phyloP scores from a whole-genome alignment of 2,797 vertebrate species.

The Lepus oiostolus region DNA sequence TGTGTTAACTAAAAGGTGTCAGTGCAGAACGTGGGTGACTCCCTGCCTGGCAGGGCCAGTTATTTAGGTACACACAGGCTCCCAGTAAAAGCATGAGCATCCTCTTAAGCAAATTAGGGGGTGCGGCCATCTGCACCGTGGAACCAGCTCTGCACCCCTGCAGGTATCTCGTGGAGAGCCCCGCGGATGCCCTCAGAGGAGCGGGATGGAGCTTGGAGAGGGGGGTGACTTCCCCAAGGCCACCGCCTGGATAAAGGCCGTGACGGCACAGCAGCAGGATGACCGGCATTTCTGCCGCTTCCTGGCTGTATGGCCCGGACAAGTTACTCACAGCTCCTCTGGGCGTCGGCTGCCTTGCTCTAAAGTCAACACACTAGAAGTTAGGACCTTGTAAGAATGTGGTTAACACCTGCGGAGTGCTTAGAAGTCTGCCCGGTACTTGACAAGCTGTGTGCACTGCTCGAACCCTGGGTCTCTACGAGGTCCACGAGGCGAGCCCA shows the following conservation, averaged over 20 bases:
- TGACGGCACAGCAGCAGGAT: no score
- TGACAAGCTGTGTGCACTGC: background rate
- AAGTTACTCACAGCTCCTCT: background rate
- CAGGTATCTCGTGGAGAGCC: background rate
- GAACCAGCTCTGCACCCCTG: background rate
- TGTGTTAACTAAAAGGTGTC: no score
- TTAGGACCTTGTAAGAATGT: background rate
- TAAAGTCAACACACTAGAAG: background rate
- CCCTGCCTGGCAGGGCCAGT: background rate
- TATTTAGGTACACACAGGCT: background rate
- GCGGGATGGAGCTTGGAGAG: background rate
- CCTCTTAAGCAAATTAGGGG: background rate
- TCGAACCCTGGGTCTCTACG: background rate
- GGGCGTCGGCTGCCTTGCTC: constrained; percentile 8
- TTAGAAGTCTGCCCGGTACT: background rate
- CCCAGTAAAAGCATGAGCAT: background rate
- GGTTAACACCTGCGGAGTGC: background rate
- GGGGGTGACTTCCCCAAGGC: background rate
- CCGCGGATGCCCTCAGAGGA: background rate
- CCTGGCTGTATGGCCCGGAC: background rate
- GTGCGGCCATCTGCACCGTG: background rate
- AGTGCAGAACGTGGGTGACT: background rate
- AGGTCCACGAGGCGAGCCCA: background rate
- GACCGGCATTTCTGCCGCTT: background rate
- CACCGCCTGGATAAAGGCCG: background rate